These are phyloP conservation scores for Rhinolophus ferrumequinum DNA, from an alignment of 2,113 vertebrate genomes.

Conservation along the genomic window DNA sequence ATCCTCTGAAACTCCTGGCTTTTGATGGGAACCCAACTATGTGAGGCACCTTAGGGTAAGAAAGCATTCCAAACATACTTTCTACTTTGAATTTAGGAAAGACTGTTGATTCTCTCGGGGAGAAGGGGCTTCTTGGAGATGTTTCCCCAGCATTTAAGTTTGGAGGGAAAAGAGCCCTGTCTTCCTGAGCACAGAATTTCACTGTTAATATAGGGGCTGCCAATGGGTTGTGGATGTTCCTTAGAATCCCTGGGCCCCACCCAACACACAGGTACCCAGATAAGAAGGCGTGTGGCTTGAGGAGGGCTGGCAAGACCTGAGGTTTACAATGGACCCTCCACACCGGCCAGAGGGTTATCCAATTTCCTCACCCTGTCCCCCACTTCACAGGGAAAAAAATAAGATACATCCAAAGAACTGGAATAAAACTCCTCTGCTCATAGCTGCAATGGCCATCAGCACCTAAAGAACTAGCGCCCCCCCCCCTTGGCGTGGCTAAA, in stretches of 20 bases:
- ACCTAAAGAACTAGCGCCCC: neutral
- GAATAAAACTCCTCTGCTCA: neutral
- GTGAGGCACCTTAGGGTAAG: constrained; percentile 22
- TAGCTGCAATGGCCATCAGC: neutral
- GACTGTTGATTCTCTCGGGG: neutral
- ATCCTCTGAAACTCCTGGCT: constrained; percentile 2
- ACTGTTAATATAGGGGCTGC: neutral
- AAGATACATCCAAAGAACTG: neutral
- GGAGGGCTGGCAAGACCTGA: neutral
- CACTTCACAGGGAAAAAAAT: neutral
- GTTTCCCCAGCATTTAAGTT: neutral
- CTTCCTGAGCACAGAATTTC: neutral
- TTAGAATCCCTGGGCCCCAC: too few relatives aligned
- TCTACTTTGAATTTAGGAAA: constrained; percentile 34
- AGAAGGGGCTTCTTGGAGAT: constrained; percentile 1
- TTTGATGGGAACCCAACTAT: constrained; percentile 63
- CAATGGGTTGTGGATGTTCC: neutral
- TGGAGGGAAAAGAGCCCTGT: neutral
- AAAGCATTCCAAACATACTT: constrained; percentile 37
- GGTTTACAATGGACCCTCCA: neutral
- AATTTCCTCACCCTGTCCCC: neutral
- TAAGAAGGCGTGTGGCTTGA: neutral
- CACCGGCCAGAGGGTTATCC: neutral
- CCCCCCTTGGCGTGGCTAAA: neutral
- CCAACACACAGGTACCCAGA: neutral